Percentiles rank a stretch among this genome's conserved stretches.
phyloP scores from a whole-genome alignment of 2,888 invertebrate species.

The Dascillus cervinus region DNA sequence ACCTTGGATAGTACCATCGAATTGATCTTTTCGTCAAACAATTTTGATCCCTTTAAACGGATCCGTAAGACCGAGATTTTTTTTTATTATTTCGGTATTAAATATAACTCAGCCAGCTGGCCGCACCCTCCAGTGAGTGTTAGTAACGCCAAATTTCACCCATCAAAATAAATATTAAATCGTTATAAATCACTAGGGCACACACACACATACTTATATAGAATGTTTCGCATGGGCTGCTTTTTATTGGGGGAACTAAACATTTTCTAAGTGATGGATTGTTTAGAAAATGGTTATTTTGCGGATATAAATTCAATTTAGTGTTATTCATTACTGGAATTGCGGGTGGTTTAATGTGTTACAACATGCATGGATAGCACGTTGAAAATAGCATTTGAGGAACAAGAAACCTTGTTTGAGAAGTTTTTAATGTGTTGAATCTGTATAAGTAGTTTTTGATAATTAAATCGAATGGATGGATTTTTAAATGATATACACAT shows the following conservation, averaged over 20 bases:
- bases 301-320: constrained; percentile 32
- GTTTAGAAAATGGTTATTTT: constrained; percentile 29
- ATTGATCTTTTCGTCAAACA: constrained; percentile 21
- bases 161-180: constrained; percentile 48
- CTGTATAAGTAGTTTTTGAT: too few species aligned
- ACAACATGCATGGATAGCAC: too few species aligned
- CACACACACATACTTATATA: constrained; percentile 17
- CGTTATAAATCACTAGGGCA: constrained; percentile 42
- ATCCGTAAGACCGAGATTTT: constrained; percentile 12
- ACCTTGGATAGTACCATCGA: constrained; percentile 24
- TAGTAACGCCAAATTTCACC: constrained; percentile 46
- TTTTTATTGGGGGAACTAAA: constrained; percentile 25
- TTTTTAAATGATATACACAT: too few species aligned
- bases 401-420: too few species aligned
- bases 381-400: too few species aligned
- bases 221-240: constrained; percentile 27
- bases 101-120: constrained; percentile 41
- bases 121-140: constrained; percentile 36
- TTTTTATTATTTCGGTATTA: constrained; percentile 27
- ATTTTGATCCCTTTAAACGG: constrained; percentile 23
- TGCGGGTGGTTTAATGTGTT: not conserved
- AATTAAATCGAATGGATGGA: too few species aligned
- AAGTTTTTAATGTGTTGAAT: too few species aligned
- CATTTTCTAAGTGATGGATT: constrained; percentile 30
- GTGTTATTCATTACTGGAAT: constrained; percentile 25